Evolutionary conservation across 2,113 vertebrate species (phyloP).

Genomic region (Psettodes erumei): DNA sequence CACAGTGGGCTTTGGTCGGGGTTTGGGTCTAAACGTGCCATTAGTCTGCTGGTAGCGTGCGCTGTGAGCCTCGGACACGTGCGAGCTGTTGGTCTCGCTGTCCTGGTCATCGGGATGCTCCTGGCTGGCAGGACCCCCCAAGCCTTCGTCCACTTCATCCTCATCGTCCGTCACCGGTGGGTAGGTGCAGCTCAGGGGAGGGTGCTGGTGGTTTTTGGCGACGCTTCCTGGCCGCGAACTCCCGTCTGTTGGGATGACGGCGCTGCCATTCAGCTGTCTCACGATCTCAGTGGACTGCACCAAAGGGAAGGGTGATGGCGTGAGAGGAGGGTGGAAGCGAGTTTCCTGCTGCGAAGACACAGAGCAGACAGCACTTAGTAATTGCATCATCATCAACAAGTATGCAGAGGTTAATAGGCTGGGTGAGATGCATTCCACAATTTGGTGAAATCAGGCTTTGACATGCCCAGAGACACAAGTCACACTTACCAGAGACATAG

Average conservation of each 20-base stretch:
- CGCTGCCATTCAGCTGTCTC: constrained; percentile 70
- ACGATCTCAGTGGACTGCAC: constrained; percentile 61
- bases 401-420: constrained; percentile 14
- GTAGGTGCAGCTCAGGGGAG: constrained; percentile 61
- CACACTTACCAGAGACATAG: constrained; percentile 68
- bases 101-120: constrained; percentile 79
- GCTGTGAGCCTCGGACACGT: constrained; percentile 88
- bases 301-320: constrained; percentile 47
- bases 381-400: constrained; percentile 18
- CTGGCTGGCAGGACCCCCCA: constrained; percentile 67
- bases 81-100: constrained; percentile 80
- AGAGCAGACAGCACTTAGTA: constrained; percentile 2
- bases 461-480: constrained; percentile 24
- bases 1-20: constrained; percentile 33
- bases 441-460: constrained; percentile 36
- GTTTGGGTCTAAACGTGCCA: constrained; percentile 84
- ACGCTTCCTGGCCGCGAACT: constrained; percentile 53
- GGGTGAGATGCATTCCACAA: constrained; percentile 25
- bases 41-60: constrained; percentile 87
- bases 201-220: constrained; percentile 56
- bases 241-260: constrained; percentile 52
- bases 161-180: constrained; percentile 74
- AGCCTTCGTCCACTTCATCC: constrained; percentile 78
- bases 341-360: constrained; percentile 65
- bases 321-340: constrained; percentile 73